Base-by-base conservation (phyloP, 2,113 vertebrate genomes). In the Riparia riparia region DNA sequence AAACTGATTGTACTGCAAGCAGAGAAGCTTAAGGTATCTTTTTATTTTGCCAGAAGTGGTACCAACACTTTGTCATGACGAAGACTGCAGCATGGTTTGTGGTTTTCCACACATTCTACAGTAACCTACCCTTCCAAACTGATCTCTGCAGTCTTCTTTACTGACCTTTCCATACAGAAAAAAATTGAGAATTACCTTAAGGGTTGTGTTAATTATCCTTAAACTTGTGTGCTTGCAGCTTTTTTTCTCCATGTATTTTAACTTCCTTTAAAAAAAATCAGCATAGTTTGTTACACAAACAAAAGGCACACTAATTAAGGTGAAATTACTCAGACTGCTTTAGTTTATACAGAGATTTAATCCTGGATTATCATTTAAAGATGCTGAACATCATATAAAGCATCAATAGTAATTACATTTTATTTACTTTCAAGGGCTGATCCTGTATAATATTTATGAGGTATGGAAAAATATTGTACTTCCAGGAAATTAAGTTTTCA, bases 401-500 rank as follows among this genome's bases (percentile, higher is more conserved):
- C 91, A 93, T 95, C 92, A 96, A 87, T 95, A 95, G 94, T 97
- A 94, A 98, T 97, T 95, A 94, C 21, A 77, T 71, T 95, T 96
- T 97, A 93, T 97, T 97, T 97, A 85, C 57, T 96, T 97, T 82
- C 64, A 92, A 87, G n/a, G 42, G 28, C 17, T 96, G 76, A 92
- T 89, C 74, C 69, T 14, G 29, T 90, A 84, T 86, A 96, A 90
- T 77, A 95, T 89, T 88, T 94, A 72, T 86, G 60, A 97, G 45
- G 60, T 85, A 47, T 6, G 89, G 29, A 88, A 69, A 97, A 95
- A 95, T 93, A 63, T 25, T 61, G 34, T 31, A 92, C 31, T 90
- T 94, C 73, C 47, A 83, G 71, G 53, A 85, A 96, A 96, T 85
- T 50, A 37, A 24, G 21, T 64, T 95, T 93, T 95, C 61, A 73